These are phyloP conservation scores for Triplophysa tibetana DNA, from an alignment of 2,113 vertebrate species.

Conservation along the genomic window DNA sequence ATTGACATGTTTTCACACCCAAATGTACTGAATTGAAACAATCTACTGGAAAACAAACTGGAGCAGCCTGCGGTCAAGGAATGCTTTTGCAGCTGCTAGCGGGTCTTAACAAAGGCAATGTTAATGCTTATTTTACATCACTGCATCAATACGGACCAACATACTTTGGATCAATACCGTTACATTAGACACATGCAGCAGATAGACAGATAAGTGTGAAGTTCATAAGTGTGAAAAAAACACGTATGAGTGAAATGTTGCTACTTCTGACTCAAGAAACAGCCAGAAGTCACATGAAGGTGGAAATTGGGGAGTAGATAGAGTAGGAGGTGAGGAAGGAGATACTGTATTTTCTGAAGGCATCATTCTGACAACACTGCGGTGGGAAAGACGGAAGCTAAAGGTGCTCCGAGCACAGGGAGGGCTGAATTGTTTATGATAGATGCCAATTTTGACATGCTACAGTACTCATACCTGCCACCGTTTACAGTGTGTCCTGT, in stretches of 20 bases:
- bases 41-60: constrained; percentile 16
- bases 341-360: neutral
- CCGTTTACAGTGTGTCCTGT: neutral
- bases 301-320: constrained; percentile 6
- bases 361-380: constrained; percentile 29
- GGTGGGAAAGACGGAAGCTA: constrained; percentile 1
- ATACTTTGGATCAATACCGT: neutral
- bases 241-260: neutral
- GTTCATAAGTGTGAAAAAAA: neutral
- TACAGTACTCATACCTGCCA: neutral
- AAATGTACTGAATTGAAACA: neutral
- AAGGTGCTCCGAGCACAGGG: neutral
- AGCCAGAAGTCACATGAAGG: neutral
- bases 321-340: neutral
- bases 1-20: constrained; percentile 5
- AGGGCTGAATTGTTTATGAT: constrained; percentile 3
- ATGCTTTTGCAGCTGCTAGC: neutral
- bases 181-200: constrained; percentile 10
- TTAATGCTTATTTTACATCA: neutral
- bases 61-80: neutral
- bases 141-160: neutral
- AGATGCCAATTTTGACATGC: constrained; percentile 9
- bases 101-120: neutral
- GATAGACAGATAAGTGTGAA: neutral
- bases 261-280: constrained; percentile 14